phyloP scores from a whole-genome alignment of 2,113 vertebrate species.

The Corydoras maculifer region DNA sequence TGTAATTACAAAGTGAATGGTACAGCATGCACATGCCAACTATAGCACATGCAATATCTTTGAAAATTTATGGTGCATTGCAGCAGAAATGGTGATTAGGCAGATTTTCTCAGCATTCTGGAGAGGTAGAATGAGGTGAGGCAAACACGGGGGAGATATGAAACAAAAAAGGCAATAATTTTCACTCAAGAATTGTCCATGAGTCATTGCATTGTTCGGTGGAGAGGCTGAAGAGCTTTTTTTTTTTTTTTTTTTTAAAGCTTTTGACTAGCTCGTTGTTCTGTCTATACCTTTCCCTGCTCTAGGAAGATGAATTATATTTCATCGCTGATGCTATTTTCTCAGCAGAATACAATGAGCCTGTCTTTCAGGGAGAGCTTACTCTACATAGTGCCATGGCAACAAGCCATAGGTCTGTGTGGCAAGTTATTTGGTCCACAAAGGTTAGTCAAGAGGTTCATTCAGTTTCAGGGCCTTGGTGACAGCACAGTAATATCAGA shows the following conservation, averaged over 20 bases:
- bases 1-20: no score
- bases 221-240: background rate
- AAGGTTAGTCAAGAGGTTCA: conserved; percentile 46
- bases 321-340: conserved; percentile 40
- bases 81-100: no score
- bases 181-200: conserved; percentile 25
- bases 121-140: no score
- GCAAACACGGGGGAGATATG: background rate
- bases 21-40: no score
- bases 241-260: background rate
- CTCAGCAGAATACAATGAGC: conserved; percentile 43
- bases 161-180: background rate
- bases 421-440: conserved; percentile 37
- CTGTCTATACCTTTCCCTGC: conserved; percentile 25
- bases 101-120: no score
- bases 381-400: conserved; percentile 40
- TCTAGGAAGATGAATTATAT: conserved; percentile 41
- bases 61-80: no score
- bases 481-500: conserved; percentile 41
- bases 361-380: conserved; percentile 39
- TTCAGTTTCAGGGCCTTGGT: conserved; percentile 42
- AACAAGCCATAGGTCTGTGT: conserved; percentile 37
- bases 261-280: conserved; percentile 16
- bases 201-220: conserved; percentile 16
- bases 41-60: no score